Conservation (phyloP, 2,797 vertebrate genomes). For the Ptychobarbus kaznakovi region DNA sequence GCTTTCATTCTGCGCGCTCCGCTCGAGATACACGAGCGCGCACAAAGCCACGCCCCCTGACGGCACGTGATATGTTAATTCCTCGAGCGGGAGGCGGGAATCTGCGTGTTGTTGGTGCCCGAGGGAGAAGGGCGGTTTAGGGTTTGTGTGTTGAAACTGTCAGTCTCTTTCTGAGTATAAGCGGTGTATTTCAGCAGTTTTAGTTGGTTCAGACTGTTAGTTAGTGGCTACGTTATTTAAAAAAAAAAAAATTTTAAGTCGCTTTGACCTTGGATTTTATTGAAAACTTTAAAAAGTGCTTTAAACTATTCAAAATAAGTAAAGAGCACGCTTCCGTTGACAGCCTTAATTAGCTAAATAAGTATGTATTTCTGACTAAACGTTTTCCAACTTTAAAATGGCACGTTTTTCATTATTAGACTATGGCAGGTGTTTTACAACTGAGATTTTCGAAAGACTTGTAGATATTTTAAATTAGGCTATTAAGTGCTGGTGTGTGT, state of each 20-base stretch:
- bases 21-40: constrained; percentile 45
- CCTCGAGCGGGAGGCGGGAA: neutral
- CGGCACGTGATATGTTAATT: constrained; percentile 36
- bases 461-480: neutral
- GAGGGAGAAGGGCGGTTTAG: constrained; percentile 40
- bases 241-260: neutral
- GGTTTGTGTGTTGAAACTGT: constrained; percentile 3
- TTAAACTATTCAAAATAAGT: neutral
- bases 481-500: neutral
- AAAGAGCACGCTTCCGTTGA: neutral
- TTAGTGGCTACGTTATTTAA: neutral
- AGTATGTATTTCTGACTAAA: neutral
- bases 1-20: constrained; percentile 36
- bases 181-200: neutral
- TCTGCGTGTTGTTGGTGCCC: neutral
- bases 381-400: neutral
- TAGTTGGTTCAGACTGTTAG: neutral
- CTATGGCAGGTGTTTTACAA: neutral
- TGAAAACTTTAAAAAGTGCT: neutral
- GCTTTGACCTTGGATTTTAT: neutral
- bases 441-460: neutral
- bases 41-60: constrained; percentile 36
- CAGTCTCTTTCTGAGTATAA: neutral
- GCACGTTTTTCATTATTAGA: neutral
- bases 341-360: neutral